Conservation (phyloP, 2,113 vertebrate species). For the Poeciliopsis occidentalis region DNA sequence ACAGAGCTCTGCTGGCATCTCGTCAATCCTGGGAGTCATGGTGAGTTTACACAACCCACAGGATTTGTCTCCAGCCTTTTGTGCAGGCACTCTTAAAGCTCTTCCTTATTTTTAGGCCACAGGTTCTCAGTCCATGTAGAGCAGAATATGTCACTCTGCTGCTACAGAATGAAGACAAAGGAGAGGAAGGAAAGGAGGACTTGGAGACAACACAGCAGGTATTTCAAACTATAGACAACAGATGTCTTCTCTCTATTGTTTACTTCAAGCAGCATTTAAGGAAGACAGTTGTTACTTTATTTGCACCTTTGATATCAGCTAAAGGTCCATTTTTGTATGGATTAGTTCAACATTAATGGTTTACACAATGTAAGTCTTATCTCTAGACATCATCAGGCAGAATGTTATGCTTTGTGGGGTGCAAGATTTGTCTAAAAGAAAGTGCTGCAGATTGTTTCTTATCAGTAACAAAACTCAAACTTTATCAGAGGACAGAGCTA, state of each 20-base stretch:
- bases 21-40: slow-evolving; percentile 78
- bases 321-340: too few species aligned
- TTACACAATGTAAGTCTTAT: not conserved
- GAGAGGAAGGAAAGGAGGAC: slow-evolving; percentile 16
- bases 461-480: slow-evolving; percentile 7
- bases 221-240: not conserved
- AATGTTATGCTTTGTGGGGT: not conserved
- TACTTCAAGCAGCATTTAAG: too few species aligned
- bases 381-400: not conserved
- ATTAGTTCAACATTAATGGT: too few species aligned
- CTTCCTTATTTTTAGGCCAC: slow-evolving; percentile 65
- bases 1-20: slow-evolving; percentile 71
- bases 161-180: slow-evolving; percentile 47
- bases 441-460: not conserved
- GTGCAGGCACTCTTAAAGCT: not conserved
- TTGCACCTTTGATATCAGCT: too few species aligned
- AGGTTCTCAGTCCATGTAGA: slow-evolving; percentile 45
- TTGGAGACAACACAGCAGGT: slow-evolving; percentile 67
- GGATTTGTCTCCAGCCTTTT: not conserved
- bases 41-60: slow-evolving; percentile 46
- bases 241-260: not conserved
- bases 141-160: slow-evolving; percentile 63
- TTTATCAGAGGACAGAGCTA: slow-evolving; percentile 63
- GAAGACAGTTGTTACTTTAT: too few species aligned
- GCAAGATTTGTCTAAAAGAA: not conserved